Conservation (phyloP, 2,888 invertebrate genomes). For the Hedychridium roseum region DNA sequence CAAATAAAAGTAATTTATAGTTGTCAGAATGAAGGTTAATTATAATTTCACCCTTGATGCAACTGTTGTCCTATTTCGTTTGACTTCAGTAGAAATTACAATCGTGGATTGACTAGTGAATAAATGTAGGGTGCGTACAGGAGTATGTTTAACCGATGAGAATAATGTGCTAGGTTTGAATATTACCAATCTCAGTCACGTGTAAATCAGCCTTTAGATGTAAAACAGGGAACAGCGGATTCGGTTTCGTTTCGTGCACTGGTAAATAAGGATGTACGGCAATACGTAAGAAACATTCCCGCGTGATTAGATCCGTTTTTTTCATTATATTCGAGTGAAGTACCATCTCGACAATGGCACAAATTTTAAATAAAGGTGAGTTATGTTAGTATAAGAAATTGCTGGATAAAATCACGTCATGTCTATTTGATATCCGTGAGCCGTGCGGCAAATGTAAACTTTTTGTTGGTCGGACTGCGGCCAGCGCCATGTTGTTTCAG, state of each 20-base stretch:
- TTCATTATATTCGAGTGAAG: too few species aligned
- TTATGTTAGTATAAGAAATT: slow-evolving; percentile 1
- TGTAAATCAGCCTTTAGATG: slow-evolving; percentile 13
- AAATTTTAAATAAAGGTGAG: slow-evolving; percentile 32
- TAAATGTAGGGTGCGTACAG: too few species aligned
- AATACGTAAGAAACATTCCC: slow-evolving; percentile 3
- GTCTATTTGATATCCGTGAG: slow-evolving; percentile 2
- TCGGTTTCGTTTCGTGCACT: slow-evolving; percentile 26
- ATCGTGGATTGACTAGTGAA: too few species aligned
- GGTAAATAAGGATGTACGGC: slow-evolving; percentile 28
- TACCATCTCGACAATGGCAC: slow-evolving; percentile 28
- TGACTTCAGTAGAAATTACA: too few species aligned
- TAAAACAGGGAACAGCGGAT: slow-evolving; percentile 26
- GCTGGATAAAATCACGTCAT: slow-evolving; percentile 5
- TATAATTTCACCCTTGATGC: too few species aligned
- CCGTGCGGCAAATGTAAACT: slow-evolving; percentile 8
- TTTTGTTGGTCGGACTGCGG: slow-evolving; percentile 29
- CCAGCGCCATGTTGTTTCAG: slow-evolving; percentile 18
- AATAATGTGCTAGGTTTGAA: too few species aligned
- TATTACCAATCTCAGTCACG: background rate
- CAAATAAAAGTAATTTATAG: too few species aligned
- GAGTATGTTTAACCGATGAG: too few species aligned
- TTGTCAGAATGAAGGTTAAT: too few species aligned
- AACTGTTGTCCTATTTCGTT: too few species aligned
- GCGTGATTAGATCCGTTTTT: too few species aligned